A percentile compares a stretch with the other conserved stretches of the same genome.
These are phyloP conservation scores for Pterobdella sp. DNA, from an alignment of 2,888 invertebrate species.

Conservation along the genomic window DNA sequence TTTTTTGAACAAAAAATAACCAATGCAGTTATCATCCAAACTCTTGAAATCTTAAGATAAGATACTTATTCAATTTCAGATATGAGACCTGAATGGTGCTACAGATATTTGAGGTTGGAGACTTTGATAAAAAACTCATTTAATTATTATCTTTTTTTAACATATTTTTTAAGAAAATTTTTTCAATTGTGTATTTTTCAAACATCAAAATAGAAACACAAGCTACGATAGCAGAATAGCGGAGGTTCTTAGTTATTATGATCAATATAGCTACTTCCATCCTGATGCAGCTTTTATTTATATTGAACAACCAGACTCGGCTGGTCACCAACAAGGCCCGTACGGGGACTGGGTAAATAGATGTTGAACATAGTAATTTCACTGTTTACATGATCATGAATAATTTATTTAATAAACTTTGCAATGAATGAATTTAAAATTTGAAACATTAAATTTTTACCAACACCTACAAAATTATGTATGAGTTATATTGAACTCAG, in stretches of 20 bases:
- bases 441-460: neutral
- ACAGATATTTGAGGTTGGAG: slow-evolving; percentile 31
- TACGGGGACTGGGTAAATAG: slow-evolving; percentile 41
- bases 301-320: slow-evolving; percentile 44
- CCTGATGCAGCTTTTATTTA: slow-evolving; percentile 44
- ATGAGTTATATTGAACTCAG: slow-evolving; percentile 33
- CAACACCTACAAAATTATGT: neutral
- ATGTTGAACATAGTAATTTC: too few species aligned
- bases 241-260: slow-evolving; percentile 41
- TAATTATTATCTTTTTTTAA: neutral
- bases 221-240: slow-evolving; percentile 35
- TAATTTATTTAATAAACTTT: neutral
- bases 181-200: neutral
- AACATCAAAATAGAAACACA: neutral
- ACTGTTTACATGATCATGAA: neutral
- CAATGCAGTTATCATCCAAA: too few species aligned
- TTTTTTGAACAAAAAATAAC: too few species aligned
- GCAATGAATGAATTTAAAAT: neutral
- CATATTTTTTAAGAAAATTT: neutral
- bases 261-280: slow-evolving; percentile 35
- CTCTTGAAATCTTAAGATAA: too few species aligned
- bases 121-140: neutral
- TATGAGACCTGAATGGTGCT: slow-evolving; percentile 31
- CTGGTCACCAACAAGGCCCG: slow-evolving; percentile 43
- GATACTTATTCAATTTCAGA: too few species aligned